Evolutionary conservation across 2,113 vertebrate species (phyloP), one percentile per base, ranked within the genome.

Genomic region (Eulemur macaco): DNA sequence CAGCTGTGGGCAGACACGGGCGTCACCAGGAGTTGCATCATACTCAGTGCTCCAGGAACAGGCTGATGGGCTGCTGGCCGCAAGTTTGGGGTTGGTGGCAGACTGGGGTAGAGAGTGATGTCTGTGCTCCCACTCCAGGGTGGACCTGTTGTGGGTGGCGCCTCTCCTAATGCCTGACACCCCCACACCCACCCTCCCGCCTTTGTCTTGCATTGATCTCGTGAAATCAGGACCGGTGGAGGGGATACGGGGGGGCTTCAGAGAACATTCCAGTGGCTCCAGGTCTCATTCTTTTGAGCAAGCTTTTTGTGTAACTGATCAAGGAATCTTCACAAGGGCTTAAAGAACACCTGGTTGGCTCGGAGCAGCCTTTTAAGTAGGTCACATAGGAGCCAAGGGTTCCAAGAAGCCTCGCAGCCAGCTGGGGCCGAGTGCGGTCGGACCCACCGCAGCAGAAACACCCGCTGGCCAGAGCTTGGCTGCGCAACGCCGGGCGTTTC

Each of bases 281-380:
- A 9, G 0, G 37, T 68, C 95, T 74, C 73, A 8, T 71, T 47
- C 80, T 69, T 77, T 29, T 6, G 68, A 77, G 81, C 71, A 7
- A 23, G 23, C 83, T 47, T 82, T 95, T 85, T 76, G 88, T 95
- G n/a, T 0, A 13, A 0, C 31, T 6, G 42, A 78, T 87, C 86
- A 34, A 60, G 83, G 94, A 1, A 0, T 90, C 94, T 92, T 76
- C 87, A 25, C 84, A 18, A 89, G 95, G 77, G 76, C 42, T 91
- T 54, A 56, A 58, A 50, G 92, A 83, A 86, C 87, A 71, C 93
- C 45, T 18, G 84, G 81, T 73, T 96, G 89, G 87, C 92, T 95
- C 80, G 47, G 92, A 91, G 76, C 12, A 18, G 91, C 87, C 90
- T 96, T 90, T 71, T 54, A 98, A 82, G 86, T 81, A 1, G 71